These are phyloP conservation scores for Lypha dubia DNA, from an alignment of 2,888 invertebrate genomes.

Conservation along the genomic window DNA sequence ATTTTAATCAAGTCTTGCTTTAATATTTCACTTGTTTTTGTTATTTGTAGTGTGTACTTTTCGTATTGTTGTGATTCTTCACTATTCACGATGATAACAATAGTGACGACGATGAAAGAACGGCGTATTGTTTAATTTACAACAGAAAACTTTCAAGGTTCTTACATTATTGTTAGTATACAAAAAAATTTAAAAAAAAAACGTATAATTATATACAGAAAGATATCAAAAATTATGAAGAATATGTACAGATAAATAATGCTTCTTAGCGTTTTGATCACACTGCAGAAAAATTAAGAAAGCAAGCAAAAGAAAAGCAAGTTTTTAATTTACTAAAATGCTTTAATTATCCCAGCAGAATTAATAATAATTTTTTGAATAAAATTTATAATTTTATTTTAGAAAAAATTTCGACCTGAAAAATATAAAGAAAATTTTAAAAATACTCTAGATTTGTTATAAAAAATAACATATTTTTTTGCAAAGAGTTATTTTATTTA, in stretches of 20 bases:
- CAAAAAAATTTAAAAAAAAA: background rate
- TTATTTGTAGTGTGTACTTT: constrained; percentile 28
- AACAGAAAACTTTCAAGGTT: constrained; percentile 62
- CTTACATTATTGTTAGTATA: constrained; percentile 6
- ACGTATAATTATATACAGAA: background rate
- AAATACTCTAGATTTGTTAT: too few relatives aligned
- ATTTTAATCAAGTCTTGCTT: constrained; percentile 69
- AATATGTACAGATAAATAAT: background rate
- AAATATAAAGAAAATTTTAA: background rate
- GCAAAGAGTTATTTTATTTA: too few relatives aligned
- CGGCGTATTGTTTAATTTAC: constrained; percentile 63
- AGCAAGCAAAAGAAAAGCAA: background rate
- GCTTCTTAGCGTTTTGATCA: background rate
- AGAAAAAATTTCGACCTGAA: too few relatives aligned
- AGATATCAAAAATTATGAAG: background rate
- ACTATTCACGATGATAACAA: constrained; percentile 8
- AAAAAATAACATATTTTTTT: too few relatives aligned
- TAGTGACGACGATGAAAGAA: constrained; percentile 11
- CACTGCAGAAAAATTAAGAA: background rate
- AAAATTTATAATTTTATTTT: too few relatives aligned
- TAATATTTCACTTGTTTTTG: constrained; percentile 41
- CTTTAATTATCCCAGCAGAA: background rate
- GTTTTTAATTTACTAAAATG: background rate
- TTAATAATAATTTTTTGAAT: too few relatives aligned
- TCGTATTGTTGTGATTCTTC: constrained; percentile 45